These are phyloP conservation scores for Teleogryllus oceanicus DNA, from an alignment of 2,888 invertebrate genomes.

Conservation along the genomic window DNA sequence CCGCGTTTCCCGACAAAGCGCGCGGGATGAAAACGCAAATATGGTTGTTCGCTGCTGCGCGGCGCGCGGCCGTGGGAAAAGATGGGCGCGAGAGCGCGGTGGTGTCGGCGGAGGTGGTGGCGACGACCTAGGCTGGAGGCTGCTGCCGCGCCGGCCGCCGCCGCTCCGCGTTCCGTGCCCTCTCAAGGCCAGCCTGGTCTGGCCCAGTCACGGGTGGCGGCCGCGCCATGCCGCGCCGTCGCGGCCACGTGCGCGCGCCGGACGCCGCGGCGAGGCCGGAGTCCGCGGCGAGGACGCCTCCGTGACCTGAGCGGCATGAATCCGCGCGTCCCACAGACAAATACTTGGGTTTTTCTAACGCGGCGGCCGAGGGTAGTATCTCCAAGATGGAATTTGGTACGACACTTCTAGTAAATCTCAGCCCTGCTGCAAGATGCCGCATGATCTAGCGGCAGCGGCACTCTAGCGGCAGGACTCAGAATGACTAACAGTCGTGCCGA, in stretches of 20 bases:
- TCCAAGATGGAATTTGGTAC: no score
- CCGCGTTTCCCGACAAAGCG: constrained; percentile 7
- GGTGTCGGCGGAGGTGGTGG: not conserved
- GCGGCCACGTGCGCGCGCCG: no score
- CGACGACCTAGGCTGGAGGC: constrained; percentile 19
- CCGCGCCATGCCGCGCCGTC: not conserved
- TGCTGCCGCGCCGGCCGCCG: not conserved
- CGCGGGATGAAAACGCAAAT: not conserved
- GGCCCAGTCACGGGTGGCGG: constrained; percentile 21
- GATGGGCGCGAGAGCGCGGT: not conserved
- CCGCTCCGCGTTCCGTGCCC: not conserved
- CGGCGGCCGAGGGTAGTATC: no score
- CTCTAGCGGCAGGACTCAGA: no score
- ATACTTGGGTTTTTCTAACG: no score
- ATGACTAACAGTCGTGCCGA: no score
- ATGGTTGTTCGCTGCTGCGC: constrained; percentile 19
- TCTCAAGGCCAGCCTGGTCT: constrained; percentile 24
- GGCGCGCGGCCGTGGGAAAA: constrained; percentile 12
- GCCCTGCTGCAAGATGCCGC: no score
- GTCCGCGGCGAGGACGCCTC: no score
- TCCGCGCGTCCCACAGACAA: no score
- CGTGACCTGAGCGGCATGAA: no score
- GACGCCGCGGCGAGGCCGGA: not conserved
- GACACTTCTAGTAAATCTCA: no score
- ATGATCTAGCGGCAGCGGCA: no score